Base-by-base conservation (phyloP, 2,888 invertebrate species). In the Dysmachus trigonus region DNA sequence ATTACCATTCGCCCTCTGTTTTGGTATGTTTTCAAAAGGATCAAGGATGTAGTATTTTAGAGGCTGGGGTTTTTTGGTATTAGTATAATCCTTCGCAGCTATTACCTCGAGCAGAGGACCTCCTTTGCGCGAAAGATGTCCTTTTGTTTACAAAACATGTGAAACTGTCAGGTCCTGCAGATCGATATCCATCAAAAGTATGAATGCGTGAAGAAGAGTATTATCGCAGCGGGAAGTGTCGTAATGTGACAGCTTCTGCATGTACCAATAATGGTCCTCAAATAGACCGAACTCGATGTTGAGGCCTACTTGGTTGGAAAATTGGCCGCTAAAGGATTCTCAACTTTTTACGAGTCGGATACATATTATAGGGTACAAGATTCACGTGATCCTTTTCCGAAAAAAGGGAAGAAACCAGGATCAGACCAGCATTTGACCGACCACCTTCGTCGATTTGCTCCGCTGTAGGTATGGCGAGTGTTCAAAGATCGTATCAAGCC, bases 201-300 rank as follows among this genome's bases (percentile, higher is more conserved):
- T 72, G 38, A 71, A 30, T 74, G 51, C 73, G 73, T 41, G 38
- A 13, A 47, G 51, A 38, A 33, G 71, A 41, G 71, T 71, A 85
- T 85, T 85, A 85, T 79, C 85, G 30, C 85, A 62, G 77, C 76
- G 22, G 77, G 85, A 85, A 13, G 71, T 72, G 77, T 79, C 71
- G 77, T 85, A 85, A 85, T 85, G 79, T 85, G 85, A 85, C 85
- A 85, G 85, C 85, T 85, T 85, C 85, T 85, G 79, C 85, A 79
- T 85, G 77, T 85, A 30, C 33, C 38, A 72, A 83, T 41, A 41
- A 83, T 33, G 74, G 13, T 38, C 15, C 47, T 8, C 33, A 76
- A 85, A 73, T 71, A 73, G 30, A 31, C 73, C 84, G 73, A 73
- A 41, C 47, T 84, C 71, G 71, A 38, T 72, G 71, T 27, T 15